These are phyloP conservation scores for Ictidomys tridecemlineatus DNA, from an alignment of 2,113 vertebrate species.

Conservation along the genomic window DNA sequence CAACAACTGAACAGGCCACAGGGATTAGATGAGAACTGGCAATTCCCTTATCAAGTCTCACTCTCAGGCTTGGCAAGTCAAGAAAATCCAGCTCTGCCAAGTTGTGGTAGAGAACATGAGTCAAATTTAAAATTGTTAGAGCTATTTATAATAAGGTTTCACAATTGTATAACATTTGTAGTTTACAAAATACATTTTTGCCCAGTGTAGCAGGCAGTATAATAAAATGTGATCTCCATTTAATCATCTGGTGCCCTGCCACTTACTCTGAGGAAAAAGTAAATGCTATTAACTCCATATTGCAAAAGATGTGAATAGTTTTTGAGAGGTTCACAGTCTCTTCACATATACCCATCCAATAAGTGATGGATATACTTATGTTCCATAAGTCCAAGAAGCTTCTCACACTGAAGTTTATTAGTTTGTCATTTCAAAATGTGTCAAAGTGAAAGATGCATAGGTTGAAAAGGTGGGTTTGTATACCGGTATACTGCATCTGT, in stretches of 20 bases:
- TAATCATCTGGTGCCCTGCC: background rate
- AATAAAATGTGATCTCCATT: background rate
- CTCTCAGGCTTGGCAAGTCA: conserved; percentile 55
- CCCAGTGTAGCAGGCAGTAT: background rate
- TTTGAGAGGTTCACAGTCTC: conserved; percentile 19
- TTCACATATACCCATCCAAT: background rate
- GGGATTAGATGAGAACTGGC: conserved; percentile 70
- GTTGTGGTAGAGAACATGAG: conserved; percentile 60
- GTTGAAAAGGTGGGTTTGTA: background rate
- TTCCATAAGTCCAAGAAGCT: background rate
- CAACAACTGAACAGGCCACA: conserved; percentile 58
- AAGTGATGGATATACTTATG: background rate
- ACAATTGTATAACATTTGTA: conserved; percentile 41
- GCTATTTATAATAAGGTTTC: conserved; percentile 74
- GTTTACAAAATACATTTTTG: conserved; percentile 21
- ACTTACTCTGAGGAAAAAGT: background rate
- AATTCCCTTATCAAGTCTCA: conserved; percentile 66
- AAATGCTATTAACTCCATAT: background rate
- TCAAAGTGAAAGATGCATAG: background rate
- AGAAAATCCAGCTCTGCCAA: conserved; percentile 52
- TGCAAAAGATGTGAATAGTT: background rate
- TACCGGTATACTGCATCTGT: background rate
- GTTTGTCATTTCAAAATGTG: conserved; percentile 4
- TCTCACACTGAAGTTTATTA: background rate
- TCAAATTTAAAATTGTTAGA: conserved; percentile 82